Evolutionary conservation across 2,888 invertebrate genomes (phyloP).

Genomic region (Dyspetes luteomarginatus): DNA sequence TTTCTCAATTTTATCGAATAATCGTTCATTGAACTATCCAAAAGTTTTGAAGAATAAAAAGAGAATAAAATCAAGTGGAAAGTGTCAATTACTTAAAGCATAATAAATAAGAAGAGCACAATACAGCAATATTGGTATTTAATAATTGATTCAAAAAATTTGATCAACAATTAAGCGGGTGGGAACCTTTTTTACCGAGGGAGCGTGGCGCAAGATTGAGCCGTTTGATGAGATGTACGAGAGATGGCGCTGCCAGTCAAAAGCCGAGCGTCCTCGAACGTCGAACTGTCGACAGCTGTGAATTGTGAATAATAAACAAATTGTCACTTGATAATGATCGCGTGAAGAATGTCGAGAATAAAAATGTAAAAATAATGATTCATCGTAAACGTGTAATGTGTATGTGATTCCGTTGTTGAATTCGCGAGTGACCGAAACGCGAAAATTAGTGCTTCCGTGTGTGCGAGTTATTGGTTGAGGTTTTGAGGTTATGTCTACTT

Average conservation of each 20-base stretch:
- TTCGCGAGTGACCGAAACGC: neutral
- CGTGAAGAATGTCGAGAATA: neutral
- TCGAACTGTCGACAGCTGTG: conserved; percentile 30
- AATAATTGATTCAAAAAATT: too few species aligned
- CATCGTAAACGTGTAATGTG: neutral
- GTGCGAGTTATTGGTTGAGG: neutral
- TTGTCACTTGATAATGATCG: neutral
- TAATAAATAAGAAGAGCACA: too few species aligned
- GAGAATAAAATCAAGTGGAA: too few species aligned
- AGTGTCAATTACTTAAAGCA: too few species aligned
- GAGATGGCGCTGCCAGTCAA: conserved; percentile 9
- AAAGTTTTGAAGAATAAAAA: too few species aligned
- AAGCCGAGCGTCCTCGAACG: neutral
- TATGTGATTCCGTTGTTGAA: neutral
- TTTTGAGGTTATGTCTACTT: conserved; percentile 31
- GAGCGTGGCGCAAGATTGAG: too few species aligned
- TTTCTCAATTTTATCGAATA: too few species aligned
- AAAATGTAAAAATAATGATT: neutral
- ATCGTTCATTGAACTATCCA: too few species aligned
- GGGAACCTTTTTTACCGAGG: too few species aligned
- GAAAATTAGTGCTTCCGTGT: neutral
- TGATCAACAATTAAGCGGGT: too few species aligned
- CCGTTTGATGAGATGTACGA: too few species aligned
- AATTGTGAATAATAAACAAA: conserved; percentile 25
- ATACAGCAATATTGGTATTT: too few species aligned